Evolutionary conservation across 2,113 vertebrate genomes (phyloP).

Genomic region (Pelobates fuscus): DNA sequence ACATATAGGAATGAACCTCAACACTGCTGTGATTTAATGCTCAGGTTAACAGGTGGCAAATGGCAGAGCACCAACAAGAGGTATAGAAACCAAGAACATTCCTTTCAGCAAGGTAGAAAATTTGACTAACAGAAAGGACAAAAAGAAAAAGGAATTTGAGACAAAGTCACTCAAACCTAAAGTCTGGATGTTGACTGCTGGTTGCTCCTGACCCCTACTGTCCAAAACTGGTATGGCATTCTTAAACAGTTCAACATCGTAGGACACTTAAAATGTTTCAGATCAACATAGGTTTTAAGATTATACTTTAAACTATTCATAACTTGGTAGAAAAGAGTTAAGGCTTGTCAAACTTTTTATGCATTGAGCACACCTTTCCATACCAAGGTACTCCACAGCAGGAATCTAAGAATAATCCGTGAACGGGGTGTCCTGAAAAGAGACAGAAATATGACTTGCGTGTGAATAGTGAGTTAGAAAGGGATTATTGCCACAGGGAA

Average conservation of each 20-base stretch:
- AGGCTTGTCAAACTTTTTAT: too few species aligned
- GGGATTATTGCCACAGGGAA: neutral
- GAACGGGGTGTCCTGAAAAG: neutral
- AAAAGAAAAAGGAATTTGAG: neutral
- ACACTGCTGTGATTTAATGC: constrained; percentile 17
- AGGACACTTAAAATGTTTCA: too few species aligned
- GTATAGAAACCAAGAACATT: neutral
- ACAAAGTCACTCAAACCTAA: neutral
- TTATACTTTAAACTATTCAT: too few species aligned
- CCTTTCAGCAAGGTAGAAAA: neutral
- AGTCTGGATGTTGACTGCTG: neutral
- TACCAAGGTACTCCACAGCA: neutral
- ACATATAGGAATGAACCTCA: constrained; percentile 17
- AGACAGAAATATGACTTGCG: neutral
- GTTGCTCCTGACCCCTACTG: constrained; percentile 31
- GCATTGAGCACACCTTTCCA: too few species aligned
- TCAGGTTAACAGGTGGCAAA: constrained; percentile 7
- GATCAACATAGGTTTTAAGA: too few species aligned
- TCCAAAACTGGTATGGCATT: neutral
- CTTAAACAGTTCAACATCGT: neutral
- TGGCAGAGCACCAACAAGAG: neutral
- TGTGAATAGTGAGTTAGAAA: constrained; percentile 7
- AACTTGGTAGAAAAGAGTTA: too few species aligned
- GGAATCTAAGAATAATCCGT: neutral
- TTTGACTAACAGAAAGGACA: neutral